phyloP scores from a whole-genome alignment of 2,888 invertebrate genomes.

The Gonocerus acuteangulatus region DNA sequence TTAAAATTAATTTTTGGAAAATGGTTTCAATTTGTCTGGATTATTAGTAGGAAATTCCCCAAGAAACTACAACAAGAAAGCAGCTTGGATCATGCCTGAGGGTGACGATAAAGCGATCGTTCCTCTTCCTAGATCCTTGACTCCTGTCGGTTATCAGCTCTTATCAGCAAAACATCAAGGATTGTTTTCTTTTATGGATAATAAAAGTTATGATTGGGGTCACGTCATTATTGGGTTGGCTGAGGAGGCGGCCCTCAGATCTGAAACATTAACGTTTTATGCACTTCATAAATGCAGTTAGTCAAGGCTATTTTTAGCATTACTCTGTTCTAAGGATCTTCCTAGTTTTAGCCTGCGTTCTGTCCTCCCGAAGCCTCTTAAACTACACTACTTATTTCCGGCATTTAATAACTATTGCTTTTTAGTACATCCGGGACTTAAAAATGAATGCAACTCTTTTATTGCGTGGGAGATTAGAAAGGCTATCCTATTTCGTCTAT shows the following conservation, averaged over 20 bases:
- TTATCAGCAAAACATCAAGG: neutral
- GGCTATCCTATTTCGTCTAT: too few species aligned
- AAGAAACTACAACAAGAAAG: neutral
- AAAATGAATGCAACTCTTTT: too few species aligned
- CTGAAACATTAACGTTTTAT: neutral
- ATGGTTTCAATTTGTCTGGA: too few species aligned
- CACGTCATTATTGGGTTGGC: constrained; percentile 10
- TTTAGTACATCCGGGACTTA: too few species aligned
- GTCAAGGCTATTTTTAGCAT: neutral
- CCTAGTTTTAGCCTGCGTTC: constrained; percentile 1
- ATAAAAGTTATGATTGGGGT: constrained; percentile 20
- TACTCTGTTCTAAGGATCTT: neutral
- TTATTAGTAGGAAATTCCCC: neutral
- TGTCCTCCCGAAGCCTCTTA: neutral
- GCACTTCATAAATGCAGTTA: constrained; percentile 19
- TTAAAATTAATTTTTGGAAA: too few species aligned
- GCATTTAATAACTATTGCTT: too few species aligned
- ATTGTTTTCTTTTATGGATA: constrained; percentile 10
- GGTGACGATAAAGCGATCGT: neutral
- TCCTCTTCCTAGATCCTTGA: constrained; percentile 6
- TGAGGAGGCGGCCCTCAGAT: neutral
- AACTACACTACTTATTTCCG: neutral
- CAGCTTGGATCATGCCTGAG: neutral
- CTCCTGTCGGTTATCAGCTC: neutral
- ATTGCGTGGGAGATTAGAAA: too few species aligned